Evolutionary conservation across 2,113 vertebrate species (phyloP).

Genomic region (Equus quagga): DNA sequence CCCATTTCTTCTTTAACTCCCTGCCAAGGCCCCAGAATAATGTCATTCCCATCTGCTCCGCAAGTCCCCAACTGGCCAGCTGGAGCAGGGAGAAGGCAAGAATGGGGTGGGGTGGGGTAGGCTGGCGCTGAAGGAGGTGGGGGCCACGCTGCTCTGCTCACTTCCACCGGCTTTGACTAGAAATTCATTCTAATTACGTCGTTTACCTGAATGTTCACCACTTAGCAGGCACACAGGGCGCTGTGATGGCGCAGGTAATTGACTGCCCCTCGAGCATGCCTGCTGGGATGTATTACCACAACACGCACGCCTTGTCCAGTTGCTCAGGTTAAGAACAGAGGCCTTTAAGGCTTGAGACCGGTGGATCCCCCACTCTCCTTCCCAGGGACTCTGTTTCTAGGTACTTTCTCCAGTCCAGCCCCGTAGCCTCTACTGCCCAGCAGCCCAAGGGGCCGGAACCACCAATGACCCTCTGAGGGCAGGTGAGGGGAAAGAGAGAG

Average conservation of each 20-base stretch:
- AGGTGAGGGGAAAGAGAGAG: not conserved
- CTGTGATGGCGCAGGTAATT: fast-evolving
- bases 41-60: not conserved
- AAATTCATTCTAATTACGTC: fast-evolving
- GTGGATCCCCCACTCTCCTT: not conserved
- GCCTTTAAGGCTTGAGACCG: not conserved
- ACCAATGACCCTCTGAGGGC: not conserved
- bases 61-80: not conserved
- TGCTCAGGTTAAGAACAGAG: not conserved
- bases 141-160: not conserved
- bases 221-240: fast-evolving
- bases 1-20: not conserved
- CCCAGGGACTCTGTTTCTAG: not conserved
- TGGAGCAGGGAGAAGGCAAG: not conserved
- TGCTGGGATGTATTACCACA: fast-evolving
- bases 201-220: fast-evolving
- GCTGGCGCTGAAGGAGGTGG: no score
- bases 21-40: not conserved
- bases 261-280: not conserved
- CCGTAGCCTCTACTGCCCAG: not conserved
- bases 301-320: fast-evolving
- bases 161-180: not conserved
- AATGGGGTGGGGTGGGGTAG: no score
- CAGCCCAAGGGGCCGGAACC: not conserved
- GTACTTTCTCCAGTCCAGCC: not conserved